These are phyloP conservation scores for Drosophila flavopinicola DNA, from an alignment of 2,888 invertebrate genomes.

Conservation along the genomic window DNA sequence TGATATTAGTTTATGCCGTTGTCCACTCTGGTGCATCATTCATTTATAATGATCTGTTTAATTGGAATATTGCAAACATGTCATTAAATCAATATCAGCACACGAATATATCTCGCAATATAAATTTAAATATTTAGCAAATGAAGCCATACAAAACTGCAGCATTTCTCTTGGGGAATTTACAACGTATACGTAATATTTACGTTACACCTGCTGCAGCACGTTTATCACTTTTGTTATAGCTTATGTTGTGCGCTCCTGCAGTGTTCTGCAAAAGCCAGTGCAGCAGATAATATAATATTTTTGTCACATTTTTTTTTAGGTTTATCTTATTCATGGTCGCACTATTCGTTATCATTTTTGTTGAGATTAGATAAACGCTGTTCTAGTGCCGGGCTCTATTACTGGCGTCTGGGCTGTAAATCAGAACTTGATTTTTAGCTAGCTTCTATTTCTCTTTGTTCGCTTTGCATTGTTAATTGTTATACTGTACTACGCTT, in stretches of 20 bases:
- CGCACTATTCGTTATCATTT: conserved; percentile 30
- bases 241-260: conserved; percentile 11
- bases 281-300: conserved; percentile 45
- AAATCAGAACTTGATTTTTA: conserved; percentile 19
- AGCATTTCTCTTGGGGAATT: conserved; percentile 10
- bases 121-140: conserved; percentile 48
- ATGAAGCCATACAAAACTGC: conserved; percentile 22
- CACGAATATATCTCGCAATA: conserved; percentile 19
- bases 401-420: neutral
- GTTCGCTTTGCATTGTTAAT: conserved; percentile 18
- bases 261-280: conserved; percentile 1
- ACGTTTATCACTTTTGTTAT: conserved; percentile 28
- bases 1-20: too few species aligned
- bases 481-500: conserved; percentile 5
- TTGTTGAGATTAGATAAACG: conserved; percentile 56
- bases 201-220: conserved; percentile 16
- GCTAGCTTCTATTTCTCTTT: conserved; percentile 22
- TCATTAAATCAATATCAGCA: conserved; percentile 58
- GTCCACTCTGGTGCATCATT: conserved; percentile 42
- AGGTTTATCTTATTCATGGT: conserved; percentile 39
- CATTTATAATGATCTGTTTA: conserved; percentile 46
- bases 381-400: conserved; percentile 12
- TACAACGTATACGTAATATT: conserved; percentile 59
- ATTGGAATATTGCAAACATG: conserved; percentile 33
- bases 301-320: conserved; percentile 36